Base-by-base conservation (phyloP, 2,113 vertebrate genomes). In the Parus major region DNA sequence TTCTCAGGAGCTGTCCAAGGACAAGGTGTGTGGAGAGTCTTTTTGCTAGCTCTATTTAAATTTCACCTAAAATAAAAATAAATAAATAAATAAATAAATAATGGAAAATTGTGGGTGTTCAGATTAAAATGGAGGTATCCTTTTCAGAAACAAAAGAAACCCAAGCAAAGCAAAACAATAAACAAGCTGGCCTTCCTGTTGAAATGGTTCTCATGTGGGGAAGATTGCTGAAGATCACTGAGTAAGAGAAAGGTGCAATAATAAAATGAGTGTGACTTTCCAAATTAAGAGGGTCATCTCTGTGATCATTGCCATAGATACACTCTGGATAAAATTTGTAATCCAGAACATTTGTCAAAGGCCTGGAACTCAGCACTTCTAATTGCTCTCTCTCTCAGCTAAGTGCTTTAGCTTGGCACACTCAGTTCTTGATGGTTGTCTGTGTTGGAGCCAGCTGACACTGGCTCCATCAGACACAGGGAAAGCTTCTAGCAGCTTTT, bases 381-480 rank as follows among this genome's bases (percentile, higher is more conserved):
- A 42, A 39, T 39, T 42, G 15, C 36, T 41, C 23, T 9, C 10
- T 28, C 16, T 78, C 36, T 10, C 12, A 60, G 22, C 15, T 44
- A 23, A 66, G 2, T 66, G 31, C 23, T 52, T 59, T 83, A 69
- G 7, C 41, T 84, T 9, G 3, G n/a, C 5, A 10, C 35, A 50
- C 11, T 21, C 36, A 47, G 7, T 33, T 81, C 27, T 80, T 78
- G 24, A n/a, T n/a, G 4, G 46, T 9, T 14, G 16, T 46, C n/a
- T 46, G 5, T n/a, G 11, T 23, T 68, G 39, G 23, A 53, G 46
- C 29, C 78, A 53, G 28, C 24, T 75, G 39, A 28, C 7, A 6
- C 12, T 46, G 39, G 12, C 29, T 68, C 29, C 13, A 12, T 21
- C 0, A 0, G 39, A 39, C 39, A n/a, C 0, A 29, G 33, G 20